phyloP scores from a whole-genome alignment of 2,797 vertebrate species.

The Platyrinchus mystaceus region DNA sequence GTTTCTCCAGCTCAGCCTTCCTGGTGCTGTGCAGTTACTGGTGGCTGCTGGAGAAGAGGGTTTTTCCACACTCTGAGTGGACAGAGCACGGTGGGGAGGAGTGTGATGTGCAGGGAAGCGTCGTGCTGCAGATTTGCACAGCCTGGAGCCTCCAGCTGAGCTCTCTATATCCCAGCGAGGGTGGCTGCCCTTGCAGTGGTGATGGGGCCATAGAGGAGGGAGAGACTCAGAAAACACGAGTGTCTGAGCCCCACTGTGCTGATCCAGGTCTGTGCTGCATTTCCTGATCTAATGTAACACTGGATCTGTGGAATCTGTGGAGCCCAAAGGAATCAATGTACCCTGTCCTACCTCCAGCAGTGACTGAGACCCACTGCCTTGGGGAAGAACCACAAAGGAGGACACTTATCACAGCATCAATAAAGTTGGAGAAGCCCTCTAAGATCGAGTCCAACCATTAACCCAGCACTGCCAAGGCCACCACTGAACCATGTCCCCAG shows the following conservation, averaged over 20 bases:
- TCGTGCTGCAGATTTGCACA: neutral
- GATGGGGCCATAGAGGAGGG: neutral
- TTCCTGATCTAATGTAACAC: neutral
- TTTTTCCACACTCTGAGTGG: neutral
- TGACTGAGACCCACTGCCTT: neutral
- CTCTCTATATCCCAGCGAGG: neutral
- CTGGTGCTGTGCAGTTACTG: neutral
- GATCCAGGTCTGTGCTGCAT: neutral
- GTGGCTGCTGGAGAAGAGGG: neutral
- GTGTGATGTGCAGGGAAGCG: neutral
- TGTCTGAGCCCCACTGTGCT: neutral
- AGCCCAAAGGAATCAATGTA: rapidly evolving
- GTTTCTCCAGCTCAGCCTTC: neutral
- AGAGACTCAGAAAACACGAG: neutral
- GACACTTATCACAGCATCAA: neutral
- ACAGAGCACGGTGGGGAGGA: neutral
- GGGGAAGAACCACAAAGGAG: neutral
- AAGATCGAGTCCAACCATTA: neutral
- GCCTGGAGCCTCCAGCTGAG: neutral
- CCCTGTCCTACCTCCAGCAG: neutral
- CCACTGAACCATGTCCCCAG: neutral
- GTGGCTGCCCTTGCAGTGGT: neutral
- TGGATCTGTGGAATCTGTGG: neutral
- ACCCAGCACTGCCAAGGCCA: neutral
- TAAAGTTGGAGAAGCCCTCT: neutral